phyloP scores from a whole-genome alignment of 2,113 vertebrate species.

The Hucho hucho region DNA sequence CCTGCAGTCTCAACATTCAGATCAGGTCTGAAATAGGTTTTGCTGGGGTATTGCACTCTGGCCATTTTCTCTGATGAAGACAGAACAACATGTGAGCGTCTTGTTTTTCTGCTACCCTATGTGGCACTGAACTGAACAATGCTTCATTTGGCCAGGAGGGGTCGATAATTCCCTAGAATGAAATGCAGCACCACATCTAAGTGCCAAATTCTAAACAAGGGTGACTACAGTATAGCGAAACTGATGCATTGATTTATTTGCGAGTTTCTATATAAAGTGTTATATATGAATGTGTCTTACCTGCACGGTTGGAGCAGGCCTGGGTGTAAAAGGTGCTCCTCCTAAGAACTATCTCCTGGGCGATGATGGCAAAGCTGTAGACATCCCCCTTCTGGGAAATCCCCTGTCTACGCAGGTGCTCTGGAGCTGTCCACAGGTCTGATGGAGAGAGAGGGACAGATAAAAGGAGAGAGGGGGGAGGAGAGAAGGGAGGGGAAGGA shows the following conservation, averaged over 20 bases:
- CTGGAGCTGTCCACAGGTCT: slow-evolving; percentile 95
- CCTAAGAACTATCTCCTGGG: slow-evolving; percentile 92
- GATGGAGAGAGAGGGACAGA: background rate
- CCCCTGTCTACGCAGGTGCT: slow-evolving; percentile 82
- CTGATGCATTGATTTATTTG: background rate
- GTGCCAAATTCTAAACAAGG: background rate
- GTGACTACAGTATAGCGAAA: background rate
- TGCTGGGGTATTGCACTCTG: slow-evolving; percentile 75
- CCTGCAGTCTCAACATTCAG: slow-evolving; percentile 79
- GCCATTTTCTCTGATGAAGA: slow-evolving; percentile 85
- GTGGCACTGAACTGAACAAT: background rate
- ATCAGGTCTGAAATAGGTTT: slow-evolving; percentile 84
- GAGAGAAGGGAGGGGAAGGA: background rate
- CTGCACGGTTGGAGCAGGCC: slow-evolving; percentile 64
- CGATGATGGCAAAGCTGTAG: slow-evolving; percentile 93
- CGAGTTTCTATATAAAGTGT: background rate
- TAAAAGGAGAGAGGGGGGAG: background rate
- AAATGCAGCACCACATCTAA: background rate
- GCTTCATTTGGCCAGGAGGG: slow-evolving; percentile 19
- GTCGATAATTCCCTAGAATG: slow-evolving; percentile 9
- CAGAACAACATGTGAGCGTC: background rate
- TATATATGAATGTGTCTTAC: slow-evolving; percentile 36
- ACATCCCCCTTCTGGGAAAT: slow-evolving; percentile 95
- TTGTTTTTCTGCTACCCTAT: background rate
- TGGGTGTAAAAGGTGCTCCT: slow-evolving; percentile 85